Percentiles rank a stretch among this genome's conserved stretches.
phyloP scores from a whole-genome alignment of 2,888 invertebrate species.

The Calameuta pallipes region DNA sequence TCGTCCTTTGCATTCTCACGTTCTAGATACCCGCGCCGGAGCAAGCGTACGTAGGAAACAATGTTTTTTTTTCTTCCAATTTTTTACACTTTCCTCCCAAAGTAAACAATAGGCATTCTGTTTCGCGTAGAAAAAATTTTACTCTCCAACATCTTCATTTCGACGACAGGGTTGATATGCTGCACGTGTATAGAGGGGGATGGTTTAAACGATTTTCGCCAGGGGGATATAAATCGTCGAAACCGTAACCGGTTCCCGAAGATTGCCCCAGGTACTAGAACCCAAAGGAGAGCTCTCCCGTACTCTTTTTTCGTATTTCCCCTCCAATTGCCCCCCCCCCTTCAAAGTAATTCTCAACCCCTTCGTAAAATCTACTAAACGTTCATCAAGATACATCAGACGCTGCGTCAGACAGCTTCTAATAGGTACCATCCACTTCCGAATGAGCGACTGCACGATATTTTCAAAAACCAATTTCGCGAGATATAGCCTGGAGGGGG shows the following conservation, averaged over 20 bases:
- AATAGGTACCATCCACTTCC: not conserved
- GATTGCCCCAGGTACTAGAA: slow-evolving; percentile 35
- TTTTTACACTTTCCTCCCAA: no score
- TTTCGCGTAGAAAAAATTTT: slow-evolving; percentile 1
- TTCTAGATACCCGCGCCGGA: no score
- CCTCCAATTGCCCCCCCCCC: no score
- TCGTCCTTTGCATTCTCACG: no score
- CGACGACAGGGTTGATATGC: no score
- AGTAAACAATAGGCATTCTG: no score
- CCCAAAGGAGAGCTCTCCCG: slow-evolving; percentile 30
- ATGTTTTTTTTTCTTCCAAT: not conserved
- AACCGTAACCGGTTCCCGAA: slow-evolving; percentile 52
- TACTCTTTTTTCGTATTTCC: not conserved
- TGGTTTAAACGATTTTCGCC: slow-evolving; percentile 35
- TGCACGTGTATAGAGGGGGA: not conserved
- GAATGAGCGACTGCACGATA: not conserved
- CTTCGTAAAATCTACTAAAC: not conserved
- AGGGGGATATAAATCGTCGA: slow-evolving; percentile 53
- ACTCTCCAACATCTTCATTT: no score
- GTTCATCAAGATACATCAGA: not conserved
- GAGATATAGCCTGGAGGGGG: slow-evolving; percentile 4
- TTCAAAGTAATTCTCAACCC: no score
- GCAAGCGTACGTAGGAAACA: no score
- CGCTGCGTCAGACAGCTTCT: no score
- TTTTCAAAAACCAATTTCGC: slow-evolving; percentile 5